These are phyloP conservation scores for Hemibagrus wyckioides DNA, from an alignment of 2,113 vertebrate species.

Conservation along the genomic window DNA sequence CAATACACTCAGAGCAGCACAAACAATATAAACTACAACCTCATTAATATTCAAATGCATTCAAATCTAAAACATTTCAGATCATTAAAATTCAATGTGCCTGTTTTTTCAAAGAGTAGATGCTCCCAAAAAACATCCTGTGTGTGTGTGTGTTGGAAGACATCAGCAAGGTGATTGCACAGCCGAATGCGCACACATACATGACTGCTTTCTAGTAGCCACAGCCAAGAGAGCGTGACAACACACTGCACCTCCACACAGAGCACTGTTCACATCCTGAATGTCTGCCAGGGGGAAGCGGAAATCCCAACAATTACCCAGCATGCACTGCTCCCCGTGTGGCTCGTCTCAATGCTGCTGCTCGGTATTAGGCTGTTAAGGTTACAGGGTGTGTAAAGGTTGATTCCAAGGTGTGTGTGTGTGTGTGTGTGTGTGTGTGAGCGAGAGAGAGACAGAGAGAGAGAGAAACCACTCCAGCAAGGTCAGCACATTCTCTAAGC, in stretches of 20 bases:
- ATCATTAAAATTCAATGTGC: not conserved
- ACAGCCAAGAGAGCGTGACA: not conserved
- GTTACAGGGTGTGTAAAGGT: not conserved
- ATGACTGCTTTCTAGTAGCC: not conserved
- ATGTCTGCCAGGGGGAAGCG: not conserved
- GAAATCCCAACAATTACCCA: not conserved
- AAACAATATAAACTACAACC: not conserved
- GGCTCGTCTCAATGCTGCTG: not conserved
- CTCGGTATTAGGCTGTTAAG: not conserved
- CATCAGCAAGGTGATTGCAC: not conserved
- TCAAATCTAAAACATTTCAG: not conserved
- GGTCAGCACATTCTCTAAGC: constrained; percentile 34
- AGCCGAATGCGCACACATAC: not conserved
- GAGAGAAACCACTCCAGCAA: constrained; percentile 30
- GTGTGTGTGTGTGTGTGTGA: constrained; percentile 18
- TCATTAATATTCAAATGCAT: not conserved
- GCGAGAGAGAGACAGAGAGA: not conserved
- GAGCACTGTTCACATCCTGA: constrained; percentile 10
- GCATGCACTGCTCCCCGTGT: not conserved
- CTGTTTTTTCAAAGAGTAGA: not conserved
- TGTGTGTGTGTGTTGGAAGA: constrained; percentile 2
- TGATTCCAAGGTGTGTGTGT: not conserved
- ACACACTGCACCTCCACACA: constrained; percentile 16
- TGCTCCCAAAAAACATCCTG: not conserved
- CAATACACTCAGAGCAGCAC: not conserved